Evolutionary conservation across 2,888 invertebrate genomes (phyloP).

Genomic region (Amphipoea oculea): DNA sequence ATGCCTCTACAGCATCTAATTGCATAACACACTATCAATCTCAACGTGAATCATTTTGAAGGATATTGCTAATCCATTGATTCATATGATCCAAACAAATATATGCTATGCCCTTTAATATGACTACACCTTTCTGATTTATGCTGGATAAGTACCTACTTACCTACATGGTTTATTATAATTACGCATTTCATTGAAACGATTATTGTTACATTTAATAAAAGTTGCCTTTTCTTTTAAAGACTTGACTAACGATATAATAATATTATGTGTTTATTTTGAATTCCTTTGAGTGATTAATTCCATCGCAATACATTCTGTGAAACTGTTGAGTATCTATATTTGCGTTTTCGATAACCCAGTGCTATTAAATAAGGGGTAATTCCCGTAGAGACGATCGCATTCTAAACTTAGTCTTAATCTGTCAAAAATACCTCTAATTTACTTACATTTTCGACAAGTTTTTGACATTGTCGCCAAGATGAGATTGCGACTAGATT

Average conservation of each 20-base stretch:
- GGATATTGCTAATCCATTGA: too few relatives aligned
- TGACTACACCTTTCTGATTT: too few relatives aligned
- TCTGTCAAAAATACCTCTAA: not conserved
- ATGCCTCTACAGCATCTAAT: not conserved
- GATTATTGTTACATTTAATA: not conserved
- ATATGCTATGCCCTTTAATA: too few relatives aligned
- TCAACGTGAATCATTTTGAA: too few relatives aligned
- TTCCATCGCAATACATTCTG: not conserved
- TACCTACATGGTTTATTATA: not conserved
- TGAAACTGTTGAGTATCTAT: not conserved
- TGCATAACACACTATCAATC: too few relatives aligned
- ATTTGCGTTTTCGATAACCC: not conserved
- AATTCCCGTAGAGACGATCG: not conserved
- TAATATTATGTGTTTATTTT: slow-evolving; percentile 3
- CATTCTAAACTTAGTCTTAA: not conserved
- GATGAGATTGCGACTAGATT: not conserved
- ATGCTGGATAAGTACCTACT: not conserved
- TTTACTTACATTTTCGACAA: not conserved
- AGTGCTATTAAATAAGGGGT: not conserved
- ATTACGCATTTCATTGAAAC: not conserved
- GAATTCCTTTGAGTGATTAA: not conserved
- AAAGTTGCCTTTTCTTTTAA: not conserved
- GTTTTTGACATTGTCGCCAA: not conserved
- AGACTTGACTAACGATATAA: not conserved
- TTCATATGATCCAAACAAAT: too few relatives aligned